Conservation (phyloP, 2,797 vertebrate genomes). For the Clarias pachynema region DNA sequence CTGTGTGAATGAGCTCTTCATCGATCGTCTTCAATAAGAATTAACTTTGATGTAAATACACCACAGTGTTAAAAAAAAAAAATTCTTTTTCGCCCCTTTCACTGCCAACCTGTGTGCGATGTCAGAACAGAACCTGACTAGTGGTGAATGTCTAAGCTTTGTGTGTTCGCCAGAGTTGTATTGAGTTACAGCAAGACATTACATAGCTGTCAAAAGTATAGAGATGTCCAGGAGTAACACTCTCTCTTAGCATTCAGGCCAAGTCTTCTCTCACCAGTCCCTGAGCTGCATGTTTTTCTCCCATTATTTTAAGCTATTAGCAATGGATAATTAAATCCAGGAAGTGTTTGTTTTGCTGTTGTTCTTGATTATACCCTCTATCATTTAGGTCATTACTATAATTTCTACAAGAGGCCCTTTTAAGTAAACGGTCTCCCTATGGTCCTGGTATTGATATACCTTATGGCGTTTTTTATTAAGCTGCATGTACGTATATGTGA, state of each 20-base stretch:
- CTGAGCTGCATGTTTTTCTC: constrained; percentile 43
- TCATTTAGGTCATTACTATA: constrained; percentile 49
- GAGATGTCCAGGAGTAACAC: constrained; percentile 44
- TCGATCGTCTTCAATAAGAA: constrained; percentile 5
- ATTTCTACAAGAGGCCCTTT: constrained; percentile 39
- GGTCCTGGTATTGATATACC: constrained; percentile 40
- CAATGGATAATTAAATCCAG: constrained; percentile 43
- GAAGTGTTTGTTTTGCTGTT: constrained; percentile 31
- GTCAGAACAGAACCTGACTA: constrained; percentile 30
- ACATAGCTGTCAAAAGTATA: constrained; percentile 40
- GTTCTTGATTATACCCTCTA: background rate
- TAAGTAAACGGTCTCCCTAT: constrained; percentile 38
- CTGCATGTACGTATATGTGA: no score
- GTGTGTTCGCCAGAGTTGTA: constrained; percentile 25
- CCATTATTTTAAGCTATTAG: constrained; percentile 28
- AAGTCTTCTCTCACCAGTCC: constrained; percentile 44
- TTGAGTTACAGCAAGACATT: constrained; percentile 45
- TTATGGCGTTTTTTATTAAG: background rate
- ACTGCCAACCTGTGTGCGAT: background rate
- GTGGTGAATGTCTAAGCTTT: constrained; percentile 28
- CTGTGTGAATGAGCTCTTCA: background rate
- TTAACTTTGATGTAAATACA: constrained; percentile 17
- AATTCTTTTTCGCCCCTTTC: background rate
- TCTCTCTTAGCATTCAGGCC: constrained; percentile 22
- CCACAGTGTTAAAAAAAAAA: constrained; percentile 3